Evolutionary conservation across 2,888 invertebrate species (phyloP).

Genomic region (Pardosa pseudoannulata): DNA sequence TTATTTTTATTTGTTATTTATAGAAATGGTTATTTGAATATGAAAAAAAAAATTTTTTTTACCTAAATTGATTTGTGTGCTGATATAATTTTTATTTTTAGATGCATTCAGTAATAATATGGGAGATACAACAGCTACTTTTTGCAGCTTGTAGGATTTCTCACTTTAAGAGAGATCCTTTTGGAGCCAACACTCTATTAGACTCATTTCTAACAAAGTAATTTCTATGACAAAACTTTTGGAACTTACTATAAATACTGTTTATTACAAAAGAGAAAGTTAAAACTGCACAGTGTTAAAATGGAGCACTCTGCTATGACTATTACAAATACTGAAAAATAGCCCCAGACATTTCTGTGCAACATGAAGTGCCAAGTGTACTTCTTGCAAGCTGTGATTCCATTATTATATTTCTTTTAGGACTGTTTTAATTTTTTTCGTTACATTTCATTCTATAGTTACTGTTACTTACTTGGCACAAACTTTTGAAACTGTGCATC

Average conservation of each 20-base stretch:
- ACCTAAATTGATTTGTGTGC: too few relatives aligned
- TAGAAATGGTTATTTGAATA: too few relatives aligned
- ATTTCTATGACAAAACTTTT: conserved; percentile 68
- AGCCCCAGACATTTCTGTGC: conserved; percentile 41
- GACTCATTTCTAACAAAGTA: conserved; percentile 71
- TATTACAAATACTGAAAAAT: conserved; percentile 46
- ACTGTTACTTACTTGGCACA: conserved; percentile 63
- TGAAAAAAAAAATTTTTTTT: too few relatives aligned
- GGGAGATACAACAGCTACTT: conserved; percentile 45
- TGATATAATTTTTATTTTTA: conserved; percentile 18
- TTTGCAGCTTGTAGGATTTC: conserved; percentile 48
- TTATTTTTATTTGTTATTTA: too few relatives aligned
- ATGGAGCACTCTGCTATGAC: conserved; percentile 35
- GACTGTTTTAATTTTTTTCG: conserved; percentile 41
- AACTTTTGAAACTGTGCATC: conserved; percentile 43
- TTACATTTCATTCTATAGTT: conserved; percentile 58
- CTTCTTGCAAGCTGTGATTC: conserved; percentile 69
- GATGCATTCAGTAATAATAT: conserved; percentile 28
- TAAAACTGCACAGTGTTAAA: conserved; percentile 50
- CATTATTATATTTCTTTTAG: conserved; percentile 56
- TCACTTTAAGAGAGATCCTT: conserved; percentile 29
- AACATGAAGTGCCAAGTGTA: conserved; percentile 59
- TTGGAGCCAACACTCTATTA: conserved; percentile 47
- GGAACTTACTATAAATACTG: conserved; percentile 41
- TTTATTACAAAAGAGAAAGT: conserved; percentile 42